Conservation (phyloP, 2,113 vertebrate genomes). For the Hippocampus comes region DNA sequence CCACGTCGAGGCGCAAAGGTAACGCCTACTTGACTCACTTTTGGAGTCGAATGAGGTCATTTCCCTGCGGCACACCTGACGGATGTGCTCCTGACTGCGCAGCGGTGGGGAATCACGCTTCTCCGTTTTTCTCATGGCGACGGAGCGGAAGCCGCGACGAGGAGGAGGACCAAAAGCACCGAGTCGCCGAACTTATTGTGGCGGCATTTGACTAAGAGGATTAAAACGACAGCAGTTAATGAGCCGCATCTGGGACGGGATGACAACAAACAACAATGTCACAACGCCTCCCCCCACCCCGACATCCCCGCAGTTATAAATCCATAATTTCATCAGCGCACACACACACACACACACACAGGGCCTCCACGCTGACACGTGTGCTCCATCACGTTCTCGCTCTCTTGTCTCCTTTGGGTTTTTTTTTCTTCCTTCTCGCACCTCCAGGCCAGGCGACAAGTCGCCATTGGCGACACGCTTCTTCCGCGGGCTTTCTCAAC, state of each 20-base stretch:
- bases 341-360: conserved; percentile 32
- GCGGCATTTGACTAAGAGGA: conserved; percentile 74
- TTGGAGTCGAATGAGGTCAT: no score
- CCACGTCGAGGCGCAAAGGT: no score
- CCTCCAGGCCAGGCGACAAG: conserved; percentile 35
- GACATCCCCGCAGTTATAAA: conserved; percentile 24
- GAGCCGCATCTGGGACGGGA: conserved; percentile 70
- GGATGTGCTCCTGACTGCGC: no score
- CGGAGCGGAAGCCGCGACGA: no score
- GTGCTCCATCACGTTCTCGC: no score
- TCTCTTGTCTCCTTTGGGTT: not conserved
- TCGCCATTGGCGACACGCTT: conserved; percentile 52
- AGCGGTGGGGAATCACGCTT: no score
- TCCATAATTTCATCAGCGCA: conserved; percentile 35
- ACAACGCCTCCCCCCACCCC: conserved; percentile 2
- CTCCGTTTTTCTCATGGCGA: no score
- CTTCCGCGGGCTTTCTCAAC: conserved; percentile 42
- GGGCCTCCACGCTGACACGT: no score
- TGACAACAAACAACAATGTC: conserved; percentile 53
- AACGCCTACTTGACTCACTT: no score
- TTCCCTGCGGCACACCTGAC: no score
- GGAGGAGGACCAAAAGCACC: not conserved
- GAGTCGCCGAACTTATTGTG: conserved; percentile 64
- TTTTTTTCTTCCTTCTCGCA: conserved; percentile 9
- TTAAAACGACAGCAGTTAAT: conserved; percentile 73